A percentile compares a stretch with the other conserved stretches of the same genome.
phyloP scores from a whole-genome alignment of 2,113 vertebrate genomes.

The Elephas maximus region DNA sequence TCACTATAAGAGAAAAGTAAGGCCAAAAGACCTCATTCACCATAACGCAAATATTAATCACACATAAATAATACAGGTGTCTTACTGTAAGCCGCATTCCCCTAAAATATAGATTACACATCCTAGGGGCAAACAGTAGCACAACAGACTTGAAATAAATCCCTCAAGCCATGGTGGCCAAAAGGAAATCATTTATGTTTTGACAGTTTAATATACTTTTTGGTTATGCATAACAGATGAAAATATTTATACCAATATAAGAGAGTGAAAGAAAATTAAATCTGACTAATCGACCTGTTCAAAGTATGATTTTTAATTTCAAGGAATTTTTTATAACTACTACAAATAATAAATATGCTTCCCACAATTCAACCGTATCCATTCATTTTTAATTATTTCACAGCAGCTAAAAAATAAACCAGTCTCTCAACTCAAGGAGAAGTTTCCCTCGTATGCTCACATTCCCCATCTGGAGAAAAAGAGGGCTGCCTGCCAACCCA shows the following conservation, averaged over 20 bases:
- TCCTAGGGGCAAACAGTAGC: conserved; percentile 88
- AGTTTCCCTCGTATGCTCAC: background rate
- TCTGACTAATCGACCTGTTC: conserved; percentile 87
- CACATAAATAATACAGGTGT: conserved; percentile 92
- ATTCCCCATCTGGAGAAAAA: background rate
- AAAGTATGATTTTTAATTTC: conserved; percentile 83
- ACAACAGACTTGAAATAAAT: conserved; percentile 89
- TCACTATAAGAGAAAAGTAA: conserved; percentile 91
- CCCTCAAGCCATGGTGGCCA: conserved; percentile 89
- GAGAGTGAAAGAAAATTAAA: conserved; percentile 89
- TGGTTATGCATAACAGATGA: conserved; percentile 90
- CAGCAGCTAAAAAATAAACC: conserved; percentile 51
- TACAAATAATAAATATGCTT: conserved; percentile 78
- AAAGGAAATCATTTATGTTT: conserved; percentile 90
- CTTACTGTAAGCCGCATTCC: conserved; percentile 88
- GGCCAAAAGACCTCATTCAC: conserved; percentile 90
- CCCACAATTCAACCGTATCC: conserved; percentile 57
- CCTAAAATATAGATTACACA: conserved; percentile 92
- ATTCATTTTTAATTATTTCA: conserved; percentile 77
- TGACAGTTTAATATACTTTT: conserved; percentile 90
- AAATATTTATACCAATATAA: conserved; percentile 90
- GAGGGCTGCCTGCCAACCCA: background rate
- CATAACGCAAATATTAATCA: conserved; percentile 92
- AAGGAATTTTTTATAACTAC: conserved; percentile 74
- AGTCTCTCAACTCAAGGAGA: conserved; percentile 35